A percentile compares a stretch with the other conserved stretches of the same genome.
phyloP scores from a whole-genome alignment of 2,113 vertebrate genomes.

The Haemorhous mexicanus region DNA sequence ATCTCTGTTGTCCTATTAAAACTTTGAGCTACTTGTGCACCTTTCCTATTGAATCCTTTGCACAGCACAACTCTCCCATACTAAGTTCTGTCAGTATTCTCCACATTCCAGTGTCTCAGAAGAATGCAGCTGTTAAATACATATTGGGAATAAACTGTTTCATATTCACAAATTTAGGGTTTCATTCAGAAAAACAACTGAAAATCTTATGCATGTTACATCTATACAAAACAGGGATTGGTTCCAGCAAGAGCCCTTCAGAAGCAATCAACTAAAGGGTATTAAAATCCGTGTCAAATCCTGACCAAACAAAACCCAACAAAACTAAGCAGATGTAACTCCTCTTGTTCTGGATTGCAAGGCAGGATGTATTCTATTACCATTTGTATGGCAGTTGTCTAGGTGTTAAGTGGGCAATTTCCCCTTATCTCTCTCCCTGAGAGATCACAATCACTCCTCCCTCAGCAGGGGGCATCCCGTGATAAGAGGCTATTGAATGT shows the following conservation, averaged over 20 bases:
- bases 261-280: neutral
- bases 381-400: too few relatives aligned
- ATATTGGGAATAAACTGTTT: neutral
- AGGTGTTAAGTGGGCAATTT: too few relatives aligned
- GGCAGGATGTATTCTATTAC: too few relatives aligned
- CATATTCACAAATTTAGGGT: neutral
- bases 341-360: too few relatives aligned
- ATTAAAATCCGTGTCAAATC: neutral
- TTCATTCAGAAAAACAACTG: neutral
- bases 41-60: neutral
- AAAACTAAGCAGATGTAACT: neutral
- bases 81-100: neutral
- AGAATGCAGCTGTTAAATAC: neutral
- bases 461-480: too few relatives aligned
- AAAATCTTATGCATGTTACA: neutral
- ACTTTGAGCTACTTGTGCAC: neutral
- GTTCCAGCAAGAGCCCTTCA: neutral
- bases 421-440: too few relatives aligned
- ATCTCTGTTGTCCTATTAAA: neutral
- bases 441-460: too few relatives aligned
- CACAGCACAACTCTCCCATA: neutral
- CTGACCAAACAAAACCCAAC: neutral
- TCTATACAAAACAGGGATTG: neutral
- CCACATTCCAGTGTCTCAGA: neutral
- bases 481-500: too few relatives aligned